phyloP scores from a whole-genome alignment of 2,113 vertebrate species.

The Apodemus speciosus region DNA sequence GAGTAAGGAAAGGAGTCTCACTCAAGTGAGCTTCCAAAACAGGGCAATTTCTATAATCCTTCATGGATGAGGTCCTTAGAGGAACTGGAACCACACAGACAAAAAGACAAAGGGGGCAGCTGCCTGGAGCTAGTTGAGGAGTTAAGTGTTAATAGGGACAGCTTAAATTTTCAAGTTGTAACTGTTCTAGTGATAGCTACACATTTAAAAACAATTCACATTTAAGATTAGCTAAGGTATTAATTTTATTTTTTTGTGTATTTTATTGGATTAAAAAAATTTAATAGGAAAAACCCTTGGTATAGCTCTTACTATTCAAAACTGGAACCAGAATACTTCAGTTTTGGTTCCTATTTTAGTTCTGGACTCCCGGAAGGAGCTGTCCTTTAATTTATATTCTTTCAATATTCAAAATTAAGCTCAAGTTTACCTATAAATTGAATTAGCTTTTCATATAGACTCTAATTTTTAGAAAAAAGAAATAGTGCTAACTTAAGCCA shows the following conservation, averaged over 20 bases:
- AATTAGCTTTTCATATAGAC: conserved; percentile 12
- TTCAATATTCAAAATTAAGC: conserved; percentile 3
- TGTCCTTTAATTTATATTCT: background rate
- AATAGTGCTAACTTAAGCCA: background rate
- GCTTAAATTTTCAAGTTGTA: background rate
- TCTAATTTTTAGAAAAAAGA: background rate
- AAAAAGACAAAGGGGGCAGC: background rate
- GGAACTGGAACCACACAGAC: background rate
- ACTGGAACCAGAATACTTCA: conserved; percentile 36
- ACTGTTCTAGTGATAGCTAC: background rate
- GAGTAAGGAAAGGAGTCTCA: background rate
- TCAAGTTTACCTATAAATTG: conserved; percentile 22
- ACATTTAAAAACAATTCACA: background rate
- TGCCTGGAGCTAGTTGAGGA: background rate
- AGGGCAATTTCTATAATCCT: background rate
- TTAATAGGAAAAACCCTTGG: rapidly evolving
- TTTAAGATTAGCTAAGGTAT: background rate
- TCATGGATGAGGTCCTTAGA: background rate
- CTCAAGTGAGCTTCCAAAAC: background rate
- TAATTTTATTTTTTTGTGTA: background rate
- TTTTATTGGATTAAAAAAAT: background rate
- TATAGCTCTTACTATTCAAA: background rate
- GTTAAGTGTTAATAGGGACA: no score
- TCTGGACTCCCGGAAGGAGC: background rate
- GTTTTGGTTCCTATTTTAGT: conserved; percentile 11